phyloP scores from a whole-genome alignment of 1,140 invertebrate genomes.

The Vanessa tameamea region DNA sequence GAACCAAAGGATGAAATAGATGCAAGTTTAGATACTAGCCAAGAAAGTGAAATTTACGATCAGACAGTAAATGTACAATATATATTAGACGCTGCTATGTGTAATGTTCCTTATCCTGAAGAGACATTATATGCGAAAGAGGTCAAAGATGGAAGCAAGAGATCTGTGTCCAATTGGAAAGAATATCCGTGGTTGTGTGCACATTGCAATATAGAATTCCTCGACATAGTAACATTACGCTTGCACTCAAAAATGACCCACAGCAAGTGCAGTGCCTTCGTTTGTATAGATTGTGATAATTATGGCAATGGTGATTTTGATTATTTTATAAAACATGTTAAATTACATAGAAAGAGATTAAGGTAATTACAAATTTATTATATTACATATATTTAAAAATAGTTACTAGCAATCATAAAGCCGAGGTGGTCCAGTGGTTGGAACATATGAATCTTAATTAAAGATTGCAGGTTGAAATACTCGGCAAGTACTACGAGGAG shows the following conservation, averaged over 20 bases:
- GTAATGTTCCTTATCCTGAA: conserved; percentile 45
- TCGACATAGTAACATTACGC: conserved; percentile 53
- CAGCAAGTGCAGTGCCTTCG: conserved; percentile 60
- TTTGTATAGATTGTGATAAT: conserved; percentile 59
- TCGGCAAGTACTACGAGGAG: no score
- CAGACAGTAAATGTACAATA: conserved; percentile 55
- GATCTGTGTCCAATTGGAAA: conserved; percentile 52
- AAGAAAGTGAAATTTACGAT: conserved; percentile 27
- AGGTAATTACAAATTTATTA: conserved; percentile 36
- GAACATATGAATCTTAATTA: no score
- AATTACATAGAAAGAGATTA: conserved; percentile 51
- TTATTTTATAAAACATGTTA: conserved; percentile 56
- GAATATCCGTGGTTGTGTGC: conserved; percentile 66
- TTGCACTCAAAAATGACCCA: conserved; percentile 58
- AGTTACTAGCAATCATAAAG: no score
- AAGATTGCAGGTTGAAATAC: no score
- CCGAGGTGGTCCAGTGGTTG: no score
- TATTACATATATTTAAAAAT: neutral
- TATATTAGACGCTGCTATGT: conserved; percentile 55
- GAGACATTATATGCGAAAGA: conserved; percentile 56
- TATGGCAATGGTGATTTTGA: conserved; percentile 49
- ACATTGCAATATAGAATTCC: conserved; percentile 64
- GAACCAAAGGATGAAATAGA: conserved; percentile 57
- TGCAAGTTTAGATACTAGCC: conserved; percentile 2
- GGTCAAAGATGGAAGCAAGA: conserved; percentile 40